Conservation (phyloP, 1,140 invertebrate genomes). For the Drosophila busckii region DNA sequence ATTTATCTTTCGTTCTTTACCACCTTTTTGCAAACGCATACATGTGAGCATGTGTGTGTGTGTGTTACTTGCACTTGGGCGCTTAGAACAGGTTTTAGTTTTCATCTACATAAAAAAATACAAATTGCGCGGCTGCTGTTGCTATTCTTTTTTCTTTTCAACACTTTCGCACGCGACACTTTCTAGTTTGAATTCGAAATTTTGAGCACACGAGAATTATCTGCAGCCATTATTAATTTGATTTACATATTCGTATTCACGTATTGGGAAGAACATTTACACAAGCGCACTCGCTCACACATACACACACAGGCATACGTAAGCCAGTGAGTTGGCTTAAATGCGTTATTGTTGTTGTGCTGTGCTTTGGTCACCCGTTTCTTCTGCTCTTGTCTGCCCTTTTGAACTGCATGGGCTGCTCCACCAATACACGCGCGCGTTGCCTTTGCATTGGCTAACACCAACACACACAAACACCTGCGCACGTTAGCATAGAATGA, state of each 20-base stretch:
- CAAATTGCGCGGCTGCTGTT: constrained; percentile 20
- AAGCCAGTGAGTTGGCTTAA: constrained; percentile 34
- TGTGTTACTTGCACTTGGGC: constrained; percentile 52
- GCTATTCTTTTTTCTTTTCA: constrained; percentile 44
- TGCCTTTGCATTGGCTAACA: constrained; percentile 51
- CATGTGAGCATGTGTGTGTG: constrained; percentile 4
- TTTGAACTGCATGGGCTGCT: constrained; percentile 48
- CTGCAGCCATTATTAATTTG: constrained; percentile 42
- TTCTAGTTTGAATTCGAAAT: constrained; percentile 64
- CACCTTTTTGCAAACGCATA: constrained; percentile 25
- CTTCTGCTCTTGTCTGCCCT: constrained; percentile 26
- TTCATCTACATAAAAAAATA: constrained; percentile 31
- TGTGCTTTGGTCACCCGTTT: constrained; percentile 9
- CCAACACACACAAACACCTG: constrained; percentile 36
- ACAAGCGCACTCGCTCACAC: constrained; percentile 7
- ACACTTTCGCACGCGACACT: constrained; percentile 74
- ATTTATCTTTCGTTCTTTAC: constrained; percentile 30
- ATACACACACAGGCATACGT: constrained; percentile 17
- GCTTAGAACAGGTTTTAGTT: constrained; percentile 63
- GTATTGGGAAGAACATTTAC: constrained; percentile 33
- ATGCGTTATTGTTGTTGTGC: constrained; percentile 16
- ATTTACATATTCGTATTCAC: constrained; percentile 42
- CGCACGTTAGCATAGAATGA: constrained; percentile 37
- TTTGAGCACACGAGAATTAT: constrained; percentile 50
- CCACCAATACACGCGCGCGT: constrained; percentile 28